Base-by-base conservation (phyloP, 2,113 vertebrate genomes). In the Phalacrocorax carbo region DNA sequence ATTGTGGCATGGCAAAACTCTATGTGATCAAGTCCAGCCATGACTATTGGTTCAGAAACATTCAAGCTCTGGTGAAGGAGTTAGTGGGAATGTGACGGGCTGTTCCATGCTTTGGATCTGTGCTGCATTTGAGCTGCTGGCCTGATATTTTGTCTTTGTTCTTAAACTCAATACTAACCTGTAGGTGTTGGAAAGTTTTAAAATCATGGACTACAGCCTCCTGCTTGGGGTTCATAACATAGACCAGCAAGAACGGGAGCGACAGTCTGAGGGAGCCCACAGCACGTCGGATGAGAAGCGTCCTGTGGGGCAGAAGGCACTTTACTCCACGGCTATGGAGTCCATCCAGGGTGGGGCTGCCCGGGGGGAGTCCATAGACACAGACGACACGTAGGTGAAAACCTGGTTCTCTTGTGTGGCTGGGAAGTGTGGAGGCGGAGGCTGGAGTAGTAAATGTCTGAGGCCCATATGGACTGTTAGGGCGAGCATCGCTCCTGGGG, bases 171-270 rank as follows among this genome's bases (percentile, higher is more conserved):
- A 17, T 17, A 15, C 38, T 38, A 14, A 61, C 48, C 64, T 82
- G 8, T 96, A 99, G 99, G 99, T 99, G 65, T 97, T 99, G 94
- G 99, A 99, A 97, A 99, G 99, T 94, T 99, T 99, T 96, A 99
- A 99, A 98, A 99, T 99, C 97, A 99, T 99, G 99, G 99, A 99
- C 98, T 99, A 99, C 98, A 99, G 99, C 96, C 98, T 99, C 77
- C 98, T 99, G 95, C 98, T 99, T 26, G 99, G 99, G 1, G 99
- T 99, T 65, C 99, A 99, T 97, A 99, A 99, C 98, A 98, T 99
- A 18, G 99, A 99, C 97, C 99, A 99, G 97, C 98, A 99, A 3
- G 99, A 99, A 93, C 97, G 99, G 5, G 99, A 99, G 97, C 98
- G 98, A 75, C 99, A 99, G 97, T 98, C 97, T 0, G 99, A 99